phyloP scores from a whole-genome alignment of 1,140 invertebrate species.

The Drosophila hydei region DNA sequence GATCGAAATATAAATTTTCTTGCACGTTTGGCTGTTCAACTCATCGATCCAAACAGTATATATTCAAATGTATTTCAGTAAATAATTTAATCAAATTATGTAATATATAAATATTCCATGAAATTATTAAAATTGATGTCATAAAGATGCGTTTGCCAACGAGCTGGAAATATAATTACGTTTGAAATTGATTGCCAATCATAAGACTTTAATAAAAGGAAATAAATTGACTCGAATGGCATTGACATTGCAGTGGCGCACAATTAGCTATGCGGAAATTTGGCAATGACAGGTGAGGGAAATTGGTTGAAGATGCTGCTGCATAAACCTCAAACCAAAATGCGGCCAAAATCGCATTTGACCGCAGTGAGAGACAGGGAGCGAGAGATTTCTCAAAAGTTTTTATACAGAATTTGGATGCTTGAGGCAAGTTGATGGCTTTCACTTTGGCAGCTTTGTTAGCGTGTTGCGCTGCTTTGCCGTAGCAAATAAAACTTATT shows the following conservation, averaged over 20 bases:
- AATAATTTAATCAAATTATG: too few species aligned
- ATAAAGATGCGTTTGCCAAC: neutral
- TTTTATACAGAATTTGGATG: neutral
- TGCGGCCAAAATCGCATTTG: conserved; percentile 1
- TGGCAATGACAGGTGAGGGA: conserved; percentile 33
- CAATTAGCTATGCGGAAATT: conserved; percentile 18
- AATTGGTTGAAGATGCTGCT: conserved; percentile 27
- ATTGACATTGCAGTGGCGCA: conserved; percentile 6
- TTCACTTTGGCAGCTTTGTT: neutral
- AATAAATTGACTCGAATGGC: neutral
- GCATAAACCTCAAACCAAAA: conserved; percentile 5
- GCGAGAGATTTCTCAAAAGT: conserved; percentile 4
- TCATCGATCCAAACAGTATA: too few species aligned
- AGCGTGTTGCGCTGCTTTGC: neutral
- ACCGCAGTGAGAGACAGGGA: neutral
- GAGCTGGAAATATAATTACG: conserved; percentile 2
- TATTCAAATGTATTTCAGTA: too few species aligned
- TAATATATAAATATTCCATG: too few species aligned
- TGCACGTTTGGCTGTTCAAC: too few species aligned
- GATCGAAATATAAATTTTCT: too few species aligned
- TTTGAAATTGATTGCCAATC: conserved; percentile 1
- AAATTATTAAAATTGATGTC: neutral
- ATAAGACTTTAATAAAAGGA: neutral
- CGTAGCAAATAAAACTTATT: conserved; percentile 71
- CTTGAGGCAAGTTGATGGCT: conserved; percentile 2